Base-by-base conservation (phyloP, 2,113 vertebrate species). In the Manacus vitellinus region DNA sequence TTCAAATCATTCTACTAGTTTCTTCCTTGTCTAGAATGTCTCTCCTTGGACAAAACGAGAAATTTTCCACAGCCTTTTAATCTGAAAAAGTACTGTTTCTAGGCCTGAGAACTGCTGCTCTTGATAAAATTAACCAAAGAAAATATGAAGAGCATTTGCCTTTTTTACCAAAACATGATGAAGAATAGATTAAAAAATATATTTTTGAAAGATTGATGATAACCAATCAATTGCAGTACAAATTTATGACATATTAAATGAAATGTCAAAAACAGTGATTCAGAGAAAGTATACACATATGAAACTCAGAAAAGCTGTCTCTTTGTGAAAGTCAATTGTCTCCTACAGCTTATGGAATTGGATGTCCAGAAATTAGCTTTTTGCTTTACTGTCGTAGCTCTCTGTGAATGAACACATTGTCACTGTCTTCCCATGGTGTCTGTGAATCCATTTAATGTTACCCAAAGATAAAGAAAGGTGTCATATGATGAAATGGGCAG, bases 211-310 rank as follows among this genome's bases (percentile, higher is more conserved):
- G 44, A 78, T 91, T 84, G 81, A 58, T 78, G 67, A 79, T 88
- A 39, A 85, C 11, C 30, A 92, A 44, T 80, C 61, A 94, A n/a
- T 44, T 94, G 68, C 78, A 75, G 76, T 55, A 93, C 47, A 71
- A 71, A 95, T 88, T 65, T 86, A 77, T 75, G 88, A 93, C 49
- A 66, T 70, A 65, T 62, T 86, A 95, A 97, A 75, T 55, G 79
- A 92, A 88, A 83, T 71, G 28, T 91, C 80, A 94, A 61, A 97
- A 96, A 8, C 33, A 79, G 51, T 67, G 71, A 92, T 96, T 97
- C 76, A 80, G 75, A 91, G 58, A 95, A 63, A 76, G 33, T 86
- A 82, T 0, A 2, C 33, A 61, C 39, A 62, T 78, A 75, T 20
- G 27, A 35, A 95, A 55, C 52, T 73, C 91, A 59, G 67, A 55